Evolutionary conservation across 2,113 vertebrate genomes (phyloP).

Genomic region (Raphicerus campestris): DNA sequence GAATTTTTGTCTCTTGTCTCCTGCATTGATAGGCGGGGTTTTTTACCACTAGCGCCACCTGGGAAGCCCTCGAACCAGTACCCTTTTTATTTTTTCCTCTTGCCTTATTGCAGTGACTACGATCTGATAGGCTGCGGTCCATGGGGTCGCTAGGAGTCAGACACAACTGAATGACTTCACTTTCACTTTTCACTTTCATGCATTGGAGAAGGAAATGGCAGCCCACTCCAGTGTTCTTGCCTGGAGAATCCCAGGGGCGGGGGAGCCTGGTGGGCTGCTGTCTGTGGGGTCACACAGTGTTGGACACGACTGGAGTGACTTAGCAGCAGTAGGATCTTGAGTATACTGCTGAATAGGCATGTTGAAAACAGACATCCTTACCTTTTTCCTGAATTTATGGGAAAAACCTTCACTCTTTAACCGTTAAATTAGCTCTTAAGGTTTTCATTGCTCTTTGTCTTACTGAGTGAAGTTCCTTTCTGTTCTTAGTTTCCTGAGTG

Average conservation of each 20-base stretch:
- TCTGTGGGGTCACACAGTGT: too few relatives aligned
- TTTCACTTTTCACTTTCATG: too few relatives aligned
- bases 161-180: too few relatives aligned
- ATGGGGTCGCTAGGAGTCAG: too few relatives aligned
- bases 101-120: background rate
- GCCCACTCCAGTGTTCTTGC: too few relatives aligned
- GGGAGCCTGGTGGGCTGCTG: too few relatives aligned
- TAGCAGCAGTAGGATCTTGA: background rate
- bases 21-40: background rate
- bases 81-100: conserved; percentile 4
- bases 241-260: too few relatives aligned
- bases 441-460: background rate
- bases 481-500: background rate
- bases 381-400: background rate
- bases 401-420: background rate
- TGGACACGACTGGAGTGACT: too few relatives aligned
- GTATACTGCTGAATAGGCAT: background rate
- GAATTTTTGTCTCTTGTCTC: background rate
- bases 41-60: background rate
- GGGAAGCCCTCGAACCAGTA: background rate
- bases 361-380: background rate
- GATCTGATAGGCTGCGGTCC: background rate
- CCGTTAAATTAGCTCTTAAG: background rate
- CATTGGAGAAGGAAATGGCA: too few relatives aligned
- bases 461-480: background rate